Evolutionary conservation across 2,797 vertebrate genomes (phyloP), one percentile per base, ranked within the genome.

Genomic region (Molossus alvarezi): DNA sequence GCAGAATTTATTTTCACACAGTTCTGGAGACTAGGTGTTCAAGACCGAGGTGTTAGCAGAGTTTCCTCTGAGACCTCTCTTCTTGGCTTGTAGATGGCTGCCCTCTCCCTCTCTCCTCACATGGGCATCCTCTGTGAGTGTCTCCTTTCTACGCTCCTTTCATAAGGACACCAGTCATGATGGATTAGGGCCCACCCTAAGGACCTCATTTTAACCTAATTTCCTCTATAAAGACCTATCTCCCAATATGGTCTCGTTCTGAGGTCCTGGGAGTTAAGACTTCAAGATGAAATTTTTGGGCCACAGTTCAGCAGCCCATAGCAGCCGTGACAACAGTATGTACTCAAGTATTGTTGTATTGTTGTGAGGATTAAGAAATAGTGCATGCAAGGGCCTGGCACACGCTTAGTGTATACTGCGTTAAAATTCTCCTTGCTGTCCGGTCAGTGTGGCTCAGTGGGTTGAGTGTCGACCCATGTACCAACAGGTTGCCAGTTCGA

Each of bases 201-300:
- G 33, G 37, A 77, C 58, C 79, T 71, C 20, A 21, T 80, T 86
- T 51, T 87, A 76, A 85, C 25, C 29, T 88, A 33, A 77, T 87
- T 33, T 15, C 41, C 15, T 85, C 27, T 77, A 64, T 45, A 57
- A 88, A 84, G 89, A 57, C 65, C 33, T 10, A 0, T 84, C 60
- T 84, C 65, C 20, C 60, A 37, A 58, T 69, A 21, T 0, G 25
- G 20, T 69, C 55, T 65, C 67, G 51, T 72, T 57, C 29, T 25
- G 41, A 29, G 48, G 18, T 18, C 4, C 20, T 2, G 12, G 25
- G 2, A 25, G n/a, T 29, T 84, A 72, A 83, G 65, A 75, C 81
- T 64, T 53, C 12, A 71, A 6, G 27, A 1, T 25, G 33, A 17
- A 25, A 83, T 65, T 83, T 27, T 18, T 15, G 62, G 67, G 9